A percentile compares a stretch with the other conserved stretches of the same genome.
These are phyloP conservation scores for Leptestheria dahalacensis DNA, from an alignment of 1,140 invertebrate species.

Conservation along the genomic window DNA sequence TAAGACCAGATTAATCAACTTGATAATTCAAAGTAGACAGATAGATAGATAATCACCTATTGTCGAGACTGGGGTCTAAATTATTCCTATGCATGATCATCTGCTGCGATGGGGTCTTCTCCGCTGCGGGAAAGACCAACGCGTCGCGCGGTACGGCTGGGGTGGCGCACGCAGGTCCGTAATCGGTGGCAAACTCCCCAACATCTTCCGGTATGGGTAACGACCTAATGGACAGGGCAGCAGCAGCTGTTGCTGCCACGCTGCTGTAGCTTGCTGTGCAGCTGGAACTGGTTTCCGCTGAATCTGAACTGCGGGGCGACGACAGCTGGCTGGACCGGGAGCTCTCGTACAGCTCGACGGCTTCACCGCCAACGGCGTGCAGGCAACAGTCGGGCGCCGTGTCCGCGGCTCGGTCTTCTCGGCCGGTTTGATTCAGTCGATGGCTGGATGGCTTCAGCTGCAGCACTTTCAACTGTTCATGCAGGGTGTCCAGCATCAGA, in stretches of 20 bases:
- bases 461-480: conserved; percentile 43
- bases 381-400: conserved; percentile 3
- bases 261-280: conserved; percentile 7
- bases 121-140: not conserved
- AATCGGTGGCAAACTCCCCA: not conserved
- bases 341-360: conserved; percentile 11
- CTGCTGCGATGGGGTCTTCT: not conserved
- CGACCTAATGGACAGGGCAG: conserved; percentile 13
- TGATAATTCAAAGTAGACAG: too few relatives aligned
- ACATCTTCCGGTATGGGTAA: conserved; percentile 20
- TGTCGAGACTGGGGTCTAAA: not conserved
- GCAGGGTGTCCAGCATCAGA: conserved; percentile 45
- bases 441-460: conserved; percentile 1
- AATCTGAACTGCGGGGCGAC: conserved; percentile 21
- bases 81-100: not conserved
- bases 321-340: conserved; percentile 18
- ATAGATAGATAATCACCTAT: not conserved
- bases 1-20: too few relatives aligned
- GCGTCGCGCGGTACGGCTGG: not conserved
- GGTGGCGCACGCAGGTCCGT: not conserved
- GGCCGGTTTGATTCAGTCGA: not conserved
- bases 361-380: not conserved
- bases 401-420: not conserved
- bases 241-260: not conserved
- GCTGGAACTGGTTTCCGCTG: conserved; percentile 14